Evolutionary conservation across 2,113 vertebrate genomes (phyloP).

Genomic region (Lates calcarifer): DNA sequence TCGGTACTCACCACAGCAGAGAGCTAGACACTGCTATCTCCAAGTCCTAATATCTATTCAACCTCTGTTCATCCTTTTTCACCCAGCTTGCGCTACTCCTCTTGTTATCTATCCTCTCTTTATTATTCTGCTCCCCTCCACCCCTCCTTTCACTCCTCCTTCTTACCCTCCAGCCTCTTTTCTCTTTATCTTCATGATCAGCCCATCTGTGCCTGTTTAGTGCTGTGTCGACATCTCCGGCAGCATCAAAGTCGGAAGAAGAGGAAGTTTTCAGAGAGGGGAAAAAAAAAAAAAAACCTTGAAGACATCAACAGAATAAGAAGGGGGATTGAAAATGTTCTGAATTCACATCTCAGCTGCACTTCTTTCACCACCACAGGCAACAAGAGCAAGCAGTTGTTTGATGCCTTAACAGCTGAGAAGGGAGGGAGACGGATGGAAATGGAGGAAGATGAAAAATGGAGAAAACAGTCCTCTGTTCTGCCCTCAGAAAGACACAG

Average conservation of each 20-base stretch:
- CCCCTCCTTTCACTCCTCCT: slow-evolving; percentile 11
- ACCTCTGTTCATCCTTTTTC: slow-evolving; percentile 56
- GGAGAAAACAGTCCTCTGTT: slow-evolving; percentile 57
- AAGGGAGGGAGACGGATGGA: slow-evolving; percentile 33
- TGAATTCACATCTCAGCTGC: slow-evolving; percentile 53
- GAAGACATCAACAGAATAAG: slow-evolving; percentile 59
- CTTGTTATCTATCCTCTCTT: slow-evolving; percentile 52
- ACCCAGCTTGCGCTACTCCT: slow-evolving; percentile 25
- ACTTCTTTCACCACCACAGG: slow-evolving; percentile 60
- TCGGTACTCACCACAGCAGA: slow-evolving; percentile 25
- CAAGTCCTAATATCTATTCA: slow-evolving; percentile 59
- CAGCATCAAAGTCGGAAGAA: slow-evolving; percentile 63
- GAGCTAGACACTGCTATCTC: slow-evolving; percentile 49
- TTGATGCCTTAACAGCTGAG: slow-evolving; percentile 59
- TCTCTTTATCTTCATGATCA: slow-evolving; percentile 64
- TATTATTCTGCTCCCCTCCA: background rate
- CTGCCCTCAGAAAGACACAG: slow-evolving; percentile 52
- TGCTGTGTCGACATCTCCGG: slow-evolving; percentile 62
- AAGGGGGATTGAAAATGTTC: slow-evolving; percentile 28
- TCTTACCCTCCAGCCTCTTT: slow-evolving; percentile 32
- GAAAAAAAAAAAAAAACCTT: background rate
- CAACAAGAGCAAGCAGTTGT: slow-evolving; percentile 41
- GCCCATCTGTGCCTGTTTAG: slow-evolving; percentile 60
- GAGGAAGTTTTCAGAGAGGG: slow-evolving; percentile 44
- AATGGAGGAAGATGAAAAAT: slow-evolving; percentile 44